phyloP scores from a whole-genome alignment of 2,797 vertebrate species.

The Labroides dimidiatus region DNA sequence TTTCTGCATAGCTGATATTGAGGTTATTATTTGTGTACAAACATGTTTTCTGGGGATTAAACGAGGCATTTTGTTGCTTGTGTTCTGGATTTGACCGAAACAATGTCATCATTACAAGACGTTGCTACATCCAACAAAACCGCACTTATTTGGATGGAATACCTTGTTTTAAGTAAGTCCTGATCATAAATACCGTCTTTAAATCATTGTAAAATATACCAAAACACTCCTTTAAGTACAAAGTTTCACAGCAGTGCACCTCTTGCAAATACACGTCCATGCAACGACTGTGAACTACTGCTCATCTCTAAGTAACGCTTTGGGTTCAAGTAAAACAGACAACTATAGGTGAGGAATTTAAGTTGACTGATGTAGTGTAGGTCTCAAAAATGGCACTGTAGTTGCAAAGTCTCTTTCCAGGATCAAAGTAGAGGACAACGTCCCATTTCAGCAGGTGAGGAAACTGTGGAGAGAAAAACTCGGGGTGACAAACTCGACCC shows the following conservation, averaged over 20 bases:
- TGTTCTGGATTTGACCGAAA: neutral
- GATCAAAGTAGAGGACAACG: slow-evolving; percentile 2
- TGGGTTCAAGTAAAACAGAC: slow-evolving; percentile 7
- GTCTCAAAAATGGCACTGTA: slow-evolving; percentile 23
- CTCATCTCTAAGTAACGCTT: neutral
- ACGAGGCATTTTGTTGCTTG: neutral
- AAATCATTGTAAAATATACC: slow-evolving; percentile 8
- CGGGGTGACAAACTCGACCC: slow-evolving; percentile 71
- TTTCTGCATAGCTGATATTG: too few species aligned
- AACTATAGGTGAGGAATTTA: neutral
- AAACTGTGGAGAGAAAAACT: slow-evolving; percentile 73
- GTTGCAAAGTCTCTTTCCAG: slow-evolving; percentile 11
- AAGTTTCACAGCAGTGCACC: neutral
- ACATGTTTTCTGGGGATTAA: neutral
- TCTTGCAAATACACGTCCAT: slow-evolving; percentile 6
- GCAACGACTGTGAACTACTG: neutral
- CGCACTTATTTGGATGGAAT: neutral
- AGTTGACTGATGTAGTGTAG: slow-evolving; percentile 18
- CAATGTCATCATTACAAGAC: neutral
- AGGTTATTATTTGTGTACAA: too few species aligned
- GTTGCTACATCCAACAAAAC: neutral
- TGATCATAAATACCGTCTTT: slow-evolving; percentile 28
- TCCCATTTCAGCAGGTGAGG: slow-evolving; percentile 54
- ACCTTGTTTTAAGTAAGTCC: neutral
- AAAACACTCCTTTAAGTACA: slow-evolving; percentile 1